Evolutionary conservation across 2,113 vertebrate genomes (phyloP), one percentile per base, ranked within the genome.

Genomic region (Ceuthmochares aereus): DNA sequence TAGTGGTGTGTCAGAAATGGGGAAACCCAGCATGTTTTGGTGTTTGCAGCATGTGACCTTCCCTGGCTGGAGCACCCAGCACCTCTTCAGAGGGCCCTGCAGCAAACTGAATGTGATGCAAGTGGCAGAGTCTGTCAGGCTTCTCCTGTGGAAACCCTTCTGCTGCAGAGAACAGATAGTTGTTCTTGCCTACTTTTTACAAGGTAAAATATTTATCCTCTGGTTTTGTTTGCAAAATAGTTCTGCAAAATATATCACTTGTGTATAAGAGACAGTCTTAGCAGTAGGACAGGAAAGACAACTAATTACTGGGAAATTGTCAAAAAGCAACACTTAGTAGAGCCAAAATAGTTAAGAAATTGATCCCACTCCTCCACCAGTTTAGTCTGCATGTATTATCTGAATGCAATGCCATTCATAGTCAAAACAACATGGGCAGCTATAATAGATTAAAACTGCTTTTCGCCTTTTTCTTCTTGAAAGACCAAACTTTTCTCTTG

Each of bases 401-500:
- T 78, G 81, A 90, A 67, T 62, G 47, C 25, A 5, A 30, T 80
- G 80, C 69, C 1, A 29, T 68, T 94, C 80, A 22, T 82, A 95
- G 89, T 91, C 85, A 97, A 94, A 97, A 96, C 87, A 97, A 90
- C 69, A 72, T 49, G 21, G 49, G 75, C 59, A 91, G 32, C 52
- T 93, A 56, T 83, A 95, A 88, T 82, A 84, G 79, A 72, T 93
- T 94, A 89, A 96, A 94, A 79, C 52, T 40, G 40, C 54, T 75
- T 43, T 66, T 82, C 7, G 26, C 84, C 60, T 84, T 94, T 96
- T 55, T 94, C 47, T 84, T 64, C 60, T 72, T 86, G 59, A 92
- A 92, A 93, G 88, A 85, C 87, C 52, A 88, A 92, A 96, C 68
- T 91, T 95, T 93, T 70, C 87, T 95, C 63, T 95, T 94, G 73